Evolutionary conservation across 2,113 vertebrate species (phyloP).

Genomic region (Canis aureus): DNA sequence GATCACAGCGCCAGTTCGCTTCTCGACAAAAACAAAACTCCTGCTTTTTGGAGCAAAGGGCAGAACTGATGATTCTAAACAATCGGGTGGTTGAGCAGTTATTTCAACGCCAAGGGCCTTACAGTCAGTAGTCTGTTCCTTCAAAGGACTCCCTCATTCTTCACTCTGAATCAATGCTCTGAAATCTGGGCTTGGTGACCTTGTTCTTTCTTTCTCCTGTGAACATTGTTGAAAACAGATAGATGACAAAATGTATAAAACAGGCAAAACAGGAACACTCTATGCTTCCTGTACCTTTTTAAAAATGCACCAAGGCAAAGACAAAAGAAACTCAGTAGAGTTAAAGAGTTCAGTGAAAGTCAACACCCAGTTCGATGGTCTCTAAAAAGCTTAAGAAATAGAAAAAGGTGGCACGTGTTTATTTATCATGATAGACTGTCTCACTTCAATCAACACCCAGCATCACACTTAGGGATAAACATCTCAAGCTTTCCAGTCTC

Average conservation of each 20-base stretch:
- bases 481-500: not conserved
- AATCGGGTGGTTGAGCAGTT: too few species aligned
- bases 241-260: not conserved
- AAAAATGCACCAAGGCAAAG: not conserved
- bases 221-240: not conserved
- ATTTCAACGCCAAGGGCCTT: not conserved
- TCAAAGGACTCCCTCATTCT: not conserved
- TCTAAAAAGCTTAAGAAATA: not conserved
- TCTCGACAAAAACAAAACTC: not conserved
- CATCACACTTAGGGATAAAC: not conserved
- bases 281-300: not conserved
- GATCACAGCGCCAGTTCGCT: accelerated
- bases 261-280: not conserved
- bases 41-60: not conserved
- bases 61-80: not conserved
- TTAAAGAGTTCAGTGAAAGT: not conserved
- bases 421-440: not conserved
- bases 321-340: too few species aligned
- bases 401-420: not conserved
- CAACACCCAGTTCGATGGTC: not conserved
- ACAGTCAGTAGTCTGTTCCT: not conserved
- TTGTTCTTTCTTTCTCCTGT: not conserved
- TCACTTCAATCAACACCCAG: not conserved
- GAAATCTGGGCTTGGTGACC: not conserved
- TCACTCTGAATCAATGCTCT: not conserved